A percentile compares a stretch with the other conserved stretches of the same genome.
phyloP scores from a whole-genome alignment of 2,797 vertebrate species.

The Odontamblyopus rebecca region DNA sequence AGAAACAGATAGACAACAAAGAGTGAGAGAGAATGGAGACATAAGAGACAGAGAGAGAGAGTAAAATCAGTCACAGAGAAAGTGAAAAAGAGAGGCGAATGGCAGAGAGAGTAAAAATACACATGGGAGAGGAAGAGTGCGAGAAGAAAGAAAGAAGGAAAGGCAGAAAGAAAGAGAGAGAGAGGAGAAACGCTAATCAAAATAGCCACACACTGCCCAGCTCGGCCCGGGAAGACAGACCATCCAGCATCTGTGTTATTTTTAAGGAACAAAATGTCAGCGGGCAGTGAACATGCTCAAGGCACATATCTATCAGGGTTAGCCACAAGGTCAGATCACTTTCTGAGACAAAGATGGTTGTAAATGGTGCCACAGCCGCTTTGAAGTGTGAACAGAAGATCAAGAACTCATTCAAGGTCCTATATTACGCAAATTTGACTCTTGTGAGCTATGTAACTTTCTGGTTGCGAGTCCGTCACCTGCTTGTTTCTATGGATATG shows the following conservation, averaged over 20 bases:
- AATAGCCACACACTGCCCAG: slow-evolving; percentile 62
- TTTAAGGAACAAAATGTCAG: slow-evolving; percentile 77
- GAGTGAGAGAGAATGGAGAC: not conserved
- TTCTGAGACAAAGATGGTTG: slow-evolving; percentile 44
- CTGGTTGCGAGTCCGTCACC: too few species aligned
- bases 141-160: not conserved
- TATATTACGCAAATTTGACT: too few species aligned
- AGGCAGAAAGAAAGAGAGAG: not conserved
- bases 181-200: slow-evolving; percentile 47
- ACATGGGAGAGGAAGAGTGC: not conserved
- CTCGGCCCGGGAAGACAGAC: slow-evolving; percentile 41
- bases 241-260: slow-evolving; percentile 75
- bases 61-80: not conserved
- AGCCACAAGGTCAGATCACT: slow-evolving; percentile 62
- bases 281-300: slow-evolving; percentile 66
- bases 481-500: too few species aligned
- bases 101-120: not conserved
- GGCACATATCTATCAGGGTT: slow-evolving; percentile 66
- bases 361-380: slow-evolving; percentile 43
- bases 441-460: too few species aligned
- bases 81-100: not conserved
- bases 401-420: slow-evolving; percentile 11
- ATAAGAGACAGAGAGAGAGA: not conserved
- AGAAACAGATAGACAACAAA: not conserved
- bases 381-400: slow-evolving; percentile 32